These are phyloP conservation scores for Hiodon tergisus DNA, from an alignment of 2,113 vertebrate genomes.

Conservation along the genomic window DNA sequence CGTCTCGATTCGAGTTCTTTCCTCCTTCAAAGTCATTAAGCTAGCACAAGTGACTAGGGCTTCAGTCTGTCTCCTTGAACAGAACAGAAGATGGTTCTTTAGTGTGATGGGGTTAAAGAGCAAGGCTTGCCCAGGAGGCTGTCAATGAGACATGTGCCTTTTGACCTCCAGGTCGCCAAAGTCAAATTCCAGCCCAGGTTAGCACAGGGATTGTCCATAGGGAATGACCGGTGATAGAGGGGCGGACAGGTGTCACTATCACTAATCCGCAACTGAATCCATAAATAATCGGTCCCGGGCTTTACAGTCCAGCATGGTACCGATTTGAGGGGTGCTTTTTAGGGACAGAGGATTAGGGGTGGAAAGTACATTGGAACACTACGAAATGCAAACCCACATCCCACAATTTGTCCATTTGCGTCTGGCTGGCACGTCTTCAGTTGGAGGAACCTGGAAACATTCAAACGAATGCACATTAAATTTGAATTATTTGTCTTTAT, in stretches of 20 bases:
- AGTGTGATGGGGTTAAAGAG: not conserved
- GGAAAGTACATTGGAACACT: conserved; percentile 24
- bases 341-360: conserved; percentile 28
- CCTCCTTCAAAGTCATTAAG: not conserved
- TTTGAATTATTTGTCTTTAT: no score
- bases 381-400: conserved; percentile 38
- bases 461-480: not conserved
- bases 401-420: not conserved
- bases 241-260: conserved; percentile 54
- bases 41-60: not conserved
- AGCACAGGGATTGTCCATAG: conserved; percentile 42
- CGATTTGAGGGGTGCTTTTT: conserved; percentile 20
- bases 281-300: conserved; percentile 50
- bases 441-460: not conserved
- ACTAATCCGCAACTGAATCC: conserved; percentile 46
- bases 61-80: not conserved
- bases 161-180: conserved; percentile 33
- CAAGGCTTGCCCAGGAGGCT: conserved; percentile 2
- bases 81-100: not conserved
- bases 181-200: conserved; percentile 54
- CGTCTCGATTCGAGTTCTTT: no score
- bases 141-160: conserved; percentile 26
- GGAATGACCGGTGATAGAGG: conserved; percentile 47
- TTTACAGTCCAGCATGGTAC: conserved; percentile 17
- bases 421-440: not conserved